Conservation (phyloP, 2,888 invertebrate species). For the Cephonodes hylas region DNA sequence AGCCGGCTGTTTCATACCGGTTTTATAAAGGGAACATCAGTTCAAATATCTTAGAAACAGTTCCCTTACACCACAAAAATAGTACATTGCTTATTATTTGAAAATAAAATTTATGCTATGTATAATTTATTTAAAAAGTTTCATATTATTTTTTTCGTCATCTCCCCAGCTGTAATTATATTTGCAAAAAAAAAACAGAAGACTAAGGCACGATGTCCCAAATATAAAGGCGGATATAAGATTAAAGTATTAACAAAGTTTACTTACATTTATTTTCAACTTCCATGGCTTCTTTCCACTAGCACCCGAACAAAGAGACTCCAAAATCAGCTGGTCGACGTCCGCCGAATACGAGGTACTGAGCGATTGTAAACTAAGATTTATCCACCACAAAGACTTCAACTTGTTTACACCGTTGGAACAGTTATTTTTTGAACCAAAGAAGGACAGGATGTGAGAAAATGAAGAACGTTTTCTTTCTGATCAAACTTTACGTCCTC, state of each 20-base stretch:
- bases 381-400: slow-evolving; percentile 39
- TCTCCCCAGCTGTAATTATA: neutral
- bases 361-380: slow-evolving; percentile 40
- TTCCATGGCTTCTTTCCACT: slow-evolving; percentile 56
- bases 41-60: neutral
- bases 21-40: neutral
- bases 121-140: neutral
- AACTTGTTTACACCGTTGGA: slow-evolving; percentile 50
- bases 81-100: neutral
- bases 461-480: slow-evolving; percentile 40
- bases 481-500: slow-evolving; percentile 36
- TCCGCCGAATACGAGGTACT: slow-evolving; percentile 43
- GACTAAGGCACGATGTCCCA: neutral
- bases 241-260: slow-evolving; percentile 20
- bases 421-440: slow-evolving; percentile 59
- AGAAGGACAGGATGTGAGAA: slow-evolving; percentile 50
- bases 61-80: too few relatives aligned
- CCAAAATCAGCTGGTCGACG: slow-evolving; percentile 33
- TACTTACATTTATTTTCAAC: slow-evolving; percentile 70
- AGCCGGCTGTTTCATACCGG: neutral
- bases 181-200: neutral
- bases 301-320: slow-evolving; percentile 26
- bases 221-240: neutral
- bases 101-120: neutral
- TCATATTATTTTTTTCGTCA: neutral